These are phyloP conservation scores for Oreocharis arfaki DNA, from an alignment of 2,113 vertebrate species.

Conservation along the genomic window DNA sequence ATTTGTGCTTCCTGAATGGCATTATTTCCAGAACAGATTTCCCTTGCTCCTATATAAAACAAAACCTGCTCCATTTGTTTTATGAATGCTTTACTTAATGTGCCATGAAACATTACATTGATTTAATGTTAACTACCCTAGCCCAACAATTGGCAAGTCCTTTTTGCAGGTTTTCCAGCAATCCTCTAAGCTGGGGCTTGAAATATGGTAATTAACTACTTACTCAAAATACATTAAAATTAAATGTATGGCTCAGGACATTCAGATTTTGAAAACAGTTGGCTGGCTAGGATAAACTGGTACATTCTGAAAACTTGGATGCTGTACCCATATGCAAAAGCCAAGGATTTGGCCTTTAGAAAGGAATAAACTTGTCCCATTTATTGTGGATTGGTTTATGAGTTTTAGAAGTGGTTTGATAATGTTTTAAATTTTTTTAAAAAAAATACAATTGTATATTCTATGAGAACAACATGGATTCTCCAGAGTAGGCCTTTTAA, in stretches of 20 bases:
- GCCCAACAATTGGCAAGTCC: background rate
- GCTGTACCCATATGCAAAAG: background rate
- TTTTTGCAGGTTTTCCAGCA: background rate
- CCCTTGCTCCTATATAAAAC: background rate
- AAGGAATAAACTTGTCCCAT: background rate
- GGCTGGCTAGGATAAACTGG: background rate
- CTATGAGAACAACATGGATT: slow-evolving; percentile 7
- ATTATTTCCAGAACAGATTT: background rate
- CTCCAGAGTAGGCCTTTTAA: background rate
- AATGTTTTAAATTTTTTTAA: background rate
- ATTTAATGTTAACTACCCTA: background rate
- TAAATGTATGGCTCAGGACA: background rate
- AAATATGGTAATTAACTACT: background rate
- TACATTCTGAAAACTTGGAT: background rate
- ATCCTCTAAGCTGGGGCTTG: background rate
- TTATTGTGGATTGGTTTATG: background rate
- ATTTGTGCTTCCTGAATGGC: background rate
- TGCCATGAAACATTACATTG: background rate
- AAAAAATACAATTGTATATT: slow-evolving; percentile 4
- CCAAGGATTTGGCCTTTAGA: background rate
- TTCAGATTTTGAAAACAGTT: background rate
- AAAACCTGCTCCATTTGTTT: background rate
- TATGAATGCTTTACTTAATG: background rate
- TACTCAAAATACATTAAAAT: background rate
- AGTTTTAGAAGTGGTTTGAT: background rate